Conservation (phyloP, 2,888 invertebrate genomes). For the Epirrhoe tristata region DNA sequence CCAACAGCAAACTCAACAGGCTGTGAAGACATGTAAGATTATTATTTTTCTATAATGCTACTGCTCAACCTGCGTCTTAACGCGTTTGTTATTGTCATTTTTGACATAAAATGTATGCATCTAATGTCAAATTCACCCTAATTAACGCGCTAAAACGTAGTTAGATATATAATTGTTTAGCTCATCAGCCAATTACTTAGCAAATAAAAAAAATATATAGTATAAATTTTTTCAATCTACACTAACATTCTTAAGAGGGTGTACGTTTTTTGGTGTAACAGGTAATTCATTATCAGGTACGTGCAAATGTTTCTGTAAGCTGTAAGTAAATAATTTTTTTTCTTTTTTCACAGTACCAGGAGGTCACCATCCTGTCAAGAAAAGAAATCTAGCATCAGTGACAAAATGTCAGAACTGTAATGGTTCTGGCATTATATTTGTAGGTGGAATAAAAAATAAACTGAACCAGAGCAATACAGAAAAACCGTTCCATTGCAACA, state of each 20-base stretch:
- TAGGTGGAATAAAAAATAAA: conserved; percentile 88
- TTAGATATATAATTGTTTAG: too few species aligned
- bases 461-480: conserved; percentile 87
- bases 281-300: too few species aligned
- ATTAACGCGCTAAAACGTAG: too few species aligned
- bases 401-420: conserved; percentile 96
- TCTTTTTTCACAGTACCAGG: conserved; percentile 69
- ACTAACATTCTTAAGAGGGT: too few species aligned
- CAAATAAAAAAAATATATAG: too few species aligned
- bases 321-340: not conserved
- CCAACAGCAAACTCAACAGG: conserved; percentile 64
- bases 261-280: too few species aligned
- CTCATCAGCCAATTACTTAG: too few species aligned
- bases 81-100: too few species aligned
- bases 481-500: conserved; percentile 95
- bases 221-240: too few species aligned
- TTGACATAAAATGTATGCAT: too few species aligned
- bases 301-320: not conserved
- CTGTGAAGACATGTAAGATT: conserved; percentile 36
- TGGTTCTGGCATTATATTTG: conserved; percentile 94
- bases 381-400: conserved; percentile 92
- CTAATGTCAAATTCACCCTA: too few species aligned
- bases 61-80: too few species aligned
- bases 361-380: conserved; percentile 92
- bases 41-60: not conserved